A percentile compares a stretch with the other conserved stretches of the same genome.
These are phyloP conservation scores for Tigriopus japonicus DNA, from an alignment of 1,140 invertebrate genomes.

Conservation along the genomic window DNA sequence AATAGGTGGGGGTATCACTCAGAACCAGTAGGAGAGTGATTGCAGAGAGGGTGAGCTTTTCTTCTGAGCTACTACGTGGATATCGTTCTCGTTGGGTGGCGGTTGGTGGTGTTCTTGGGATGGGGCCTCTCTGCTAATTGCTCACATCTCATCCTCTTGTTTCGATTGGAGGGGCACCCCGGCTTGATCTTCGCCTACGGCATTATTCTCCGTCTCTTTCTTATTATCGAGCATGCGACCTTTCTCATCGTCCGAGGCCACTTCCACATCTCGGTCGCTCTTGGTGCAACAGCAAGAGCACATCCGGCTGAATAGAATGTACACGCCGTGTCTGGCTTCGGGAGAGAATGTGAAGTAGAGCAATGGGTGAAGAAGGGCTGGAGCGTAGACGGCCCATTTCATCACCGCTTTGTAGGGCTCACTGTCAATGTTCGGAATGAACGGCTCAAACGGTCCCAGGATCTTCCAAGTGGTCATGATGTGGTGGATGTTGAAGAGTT, in stretches of 20 bases:
- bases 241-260: conserved; percentile 13
- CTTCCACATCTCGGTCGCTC: background rate
- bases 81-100: no score
- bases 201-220: background rate
- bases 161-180: conserved; percentile 13
- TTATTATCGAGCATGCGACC: background rate
- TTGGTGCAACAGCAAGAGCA: conserved; percentile 11
- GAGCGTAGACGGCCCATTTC: conserved; percentile 14
- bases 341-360: conserved; percentile 12
- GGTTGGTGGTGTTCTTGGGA: background rate
- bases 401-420: conserved; percentile 10
- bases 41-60: no score
- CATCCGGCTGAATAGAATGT: conserved; percentile 2
- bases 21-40: no score
- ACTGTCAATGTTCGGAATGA: background rate
- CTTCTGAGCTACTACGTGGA: no score
- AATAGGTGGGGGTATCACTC: no score
- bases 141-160: conserved; percentile 14
- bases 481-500: conserved; percentile 13
- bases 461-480: conserved; percentile 10
- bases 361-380: conserved; percentile 6
- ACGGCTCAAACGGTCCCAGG: background rate
- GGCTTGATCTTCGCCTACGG: background rate
- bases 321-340: conserved; percentile 9
- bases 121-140: background rate